Evolutionary conservation across 1,140 invertebrate species (phyloP).

Genomic region (Heliconius himera): DNA sequence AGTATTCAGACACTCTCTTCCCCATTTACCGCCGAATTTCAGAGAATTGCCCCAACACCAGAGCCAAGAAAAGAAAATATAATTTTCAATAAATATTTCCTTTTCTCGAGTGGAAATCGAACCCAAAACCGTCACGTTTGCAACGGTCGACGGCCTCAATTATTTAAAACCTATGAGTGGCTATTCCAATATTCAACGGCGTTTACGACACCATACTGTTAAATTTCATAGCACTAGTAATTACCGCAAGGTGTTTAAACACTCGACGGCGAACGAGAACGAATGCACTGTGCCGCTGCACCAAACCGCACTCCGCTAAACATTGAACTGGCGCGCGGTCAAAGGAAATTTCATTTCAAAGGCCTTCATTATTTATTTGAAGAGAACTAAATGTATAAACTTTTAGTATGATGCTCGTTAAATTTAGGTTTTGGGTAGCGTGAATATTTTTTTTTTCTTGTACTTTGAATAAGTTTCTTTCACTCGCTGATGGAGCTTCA

Average conservation of each 20-base stretch:
- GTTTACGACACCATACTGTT: neutral
- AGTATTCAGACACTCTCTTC: too few species aligned
- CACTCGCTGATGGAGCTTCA: too few species aligned
- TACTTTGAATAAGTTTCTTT: too few species aligned
- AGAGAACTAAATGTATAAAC: conserved; percentile 1
- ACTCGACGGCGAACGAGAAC: neutral
- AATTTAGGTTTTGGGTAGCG: neutral
- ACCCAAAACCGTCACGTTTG: too few species aligned
- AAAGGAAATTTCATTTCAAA: conserved; percentile 11
- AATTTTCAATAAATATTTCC: too few species aligned
- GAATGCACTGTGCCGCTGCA: conserved; percentile 6
- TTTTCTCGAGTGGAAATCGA: too few species aligned
- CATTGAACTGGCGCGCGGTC: neutral
- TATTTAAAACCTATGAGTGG: too few species aligned
- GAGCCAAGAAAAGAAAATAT: too few species aligned
- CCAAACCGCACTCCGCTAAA: neutral
- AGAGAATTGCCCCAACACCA: too few species aligned
- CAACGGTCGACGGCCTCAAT: too few species aligned
- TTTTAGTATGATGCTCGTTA: neutral
- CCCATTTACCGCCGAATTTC: too few species aligned
- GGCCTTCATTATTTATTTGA: conserved; percentile 7
- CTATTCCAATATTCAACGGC: neutral
- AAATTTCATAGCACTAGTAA: neutral
- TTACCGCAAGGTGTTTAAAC: conserved; percentile 13
- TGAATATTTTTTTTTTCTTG: neutral